These are phyloP conservation scores for Desmophyllum pertusum DNA, from an alignment of 92 coral and sea anemone species.

Conservation along the genomic window DNA sequence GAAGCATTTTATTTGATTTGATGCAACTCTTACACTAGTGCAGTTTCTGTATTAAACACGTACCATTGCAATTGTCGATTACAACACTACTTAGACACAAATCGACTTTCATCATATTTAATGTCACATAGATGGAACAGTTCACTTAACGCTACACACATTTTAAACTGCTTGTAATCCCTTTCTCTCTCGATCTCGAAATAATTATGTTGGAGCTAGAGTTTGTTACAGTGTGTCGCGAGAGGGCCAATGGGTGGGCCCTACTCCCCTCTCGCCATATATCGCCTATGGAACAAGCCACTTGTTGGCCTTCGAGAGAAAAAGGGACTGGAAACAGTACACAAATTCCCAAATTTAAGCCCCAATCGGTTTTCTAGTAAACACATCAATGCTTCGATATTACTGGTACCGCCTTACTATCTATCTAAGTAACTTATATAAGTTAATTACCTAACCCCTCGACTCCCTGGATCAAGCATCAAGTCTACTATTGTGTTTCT, in stretches of 20 bases:
- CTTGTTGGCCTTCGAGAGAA: not conserved
- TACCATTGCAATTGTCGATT: not conserved
- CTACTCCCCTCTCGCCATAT: not conserved
- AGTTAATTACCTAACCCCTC: too few relatives aligned
- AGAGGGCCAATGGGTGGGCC: not conserved
- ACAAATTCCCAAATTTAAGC: not conserved
- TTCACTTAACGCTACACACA: not conserved
- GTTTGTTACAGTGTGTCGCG: not conserved
- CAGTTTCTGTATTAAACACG: not conserved
- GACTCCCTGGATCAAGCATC: too few relatives aligned
- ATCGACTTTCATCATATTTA: not conserved
- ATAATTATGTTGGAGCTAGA: not conserved
- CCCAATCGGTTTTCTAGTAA: not conserved
- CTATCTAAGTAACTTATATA: too few relatives aligned
- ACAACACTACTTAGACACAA: not conserved
- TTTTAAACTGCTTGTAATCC: not conserved
- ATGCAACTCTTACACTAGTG: not conserved
- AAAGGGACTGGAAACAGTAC: not conserved
- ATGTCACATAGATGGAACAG: not conserved
- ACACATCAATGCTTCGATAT: not conserved
- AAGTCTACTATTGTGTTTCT: too few relatives aligned
- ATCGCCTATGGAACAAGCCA: not conserved
- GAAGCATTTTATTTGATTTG: not conserved
- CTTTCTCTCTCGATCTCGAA: too few relatives aligned
- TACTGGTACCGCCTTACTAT: not conserved